phyloP scores from a whole-genome alignment of 2,797 vertebrate species.

The Octomys mimax region DNA sequence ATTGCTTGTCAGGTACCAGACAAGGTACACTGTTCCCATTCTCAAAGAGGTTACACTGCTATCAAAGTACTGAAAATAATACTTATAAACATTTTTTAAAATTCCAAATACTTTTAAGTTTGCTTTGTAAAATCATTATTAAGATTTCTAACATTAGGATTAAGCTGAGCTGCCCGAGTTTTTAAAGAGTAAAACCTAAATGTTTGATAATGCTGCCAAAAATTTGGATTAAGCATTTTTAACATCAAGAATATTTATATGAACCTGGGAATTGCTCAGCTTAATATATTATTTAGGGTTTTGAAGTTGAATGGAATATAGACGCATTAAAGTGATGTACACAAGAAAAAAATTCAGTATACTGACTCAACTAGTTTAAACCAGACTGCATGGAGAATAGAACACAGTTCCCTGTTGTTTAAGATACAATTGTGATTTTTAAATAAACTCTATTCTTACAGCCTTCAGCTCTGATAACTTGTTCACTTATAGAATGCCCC shows the following conservation, averaged over 20 bases:
- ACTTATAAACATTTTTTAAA: background rate
- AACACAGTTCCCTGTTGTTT: background rate
- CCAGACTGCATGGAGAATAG: background rate
- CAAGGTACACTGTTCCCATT: background rate
- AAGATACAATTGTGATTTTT: background rate
- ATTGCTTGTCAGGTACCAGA: background rate
- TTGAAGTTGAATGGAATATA: background rate
- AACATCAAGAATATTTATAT: constrained; percentile 63
- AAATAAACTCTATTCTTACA: background rate
- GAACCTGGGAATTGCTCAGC: background rate
- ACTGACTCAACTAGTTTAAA: background rate
- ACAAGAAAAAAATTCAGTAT: constrained; percentile 33
- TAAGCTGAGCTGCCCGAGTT: constrained; percentile 46
- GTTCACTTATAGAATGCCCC: background rate
- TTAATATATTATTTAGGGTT: constrained; percentile 15
- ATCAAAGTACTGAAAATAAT: constrained; percentile 7
- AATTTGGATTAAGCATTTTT: constrained; percentile 47
- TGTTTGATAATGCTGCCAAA: constrained; percentile 25
- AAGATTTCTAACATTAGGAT: constrained; percentile 35
- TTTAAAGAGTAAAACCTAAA: constrained; percentile 61
- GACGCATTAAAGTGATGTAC: background rate
- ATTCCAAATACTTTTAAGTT: constrained; percentile 34
- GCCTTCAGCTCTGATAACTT: background rate
- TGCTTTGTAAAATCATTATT: constrained; percentile 61
- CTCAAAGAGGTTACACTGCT: background rate